Evolutionary conservation across 2,797 vertebrate genomes (phyloP).

Genomic region (Melanotaenia pygmaea): DNA sequence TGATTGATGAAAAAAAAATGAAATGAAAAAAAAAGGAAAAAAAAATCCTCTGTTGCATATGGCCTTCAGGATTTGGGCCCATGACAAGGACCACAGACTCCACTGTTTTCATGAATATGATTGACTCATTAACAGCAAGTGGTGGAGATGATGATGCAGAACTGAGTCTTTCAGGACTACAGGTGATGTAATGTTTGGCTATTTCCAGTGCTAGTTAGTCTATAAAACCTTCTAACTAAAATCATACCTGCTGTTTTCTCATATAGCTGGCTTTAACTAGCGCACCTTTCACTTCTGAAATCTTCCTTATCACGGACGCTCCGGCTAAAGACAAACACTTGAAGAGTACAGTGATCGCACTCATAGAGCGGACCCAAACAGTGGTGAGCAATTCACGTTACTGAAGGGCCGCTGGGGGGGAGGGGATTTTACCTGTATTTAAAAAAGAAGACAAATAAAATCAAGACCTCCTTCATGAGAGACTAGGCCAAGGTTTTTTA

Average conservation of each 20-base stretch:
- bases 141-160: slow-evolving; percentile 61
- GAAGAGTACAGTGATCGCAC: slow-evolving; percentile 60
- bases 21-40: background rate
- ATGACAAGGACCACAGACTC: slow-evolving; percentile 59
- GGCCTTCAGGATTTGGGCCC: slow-evolving; percentile 59
- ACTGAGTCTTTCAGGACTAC: slow-evolving; percentile 67
- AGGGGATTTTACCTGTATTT: background rate
- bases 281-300: slow-evolving; percentile 67
- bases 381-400: slow-evolving; percentile 52
- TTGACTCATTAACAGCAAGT: slow-evolving; percentile 30
- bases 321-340: slow-evolving; percentile 66
- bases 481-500: too few species aligned
- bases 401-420: background rate
- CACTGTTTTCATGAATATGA: slow-evolving; percentile 14
- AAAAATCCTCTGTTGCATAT: background rate
- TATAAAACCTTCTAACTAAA: background rate
- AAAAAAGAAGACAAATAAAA: background rate
- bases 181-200: slow-evolving; percentile 42
- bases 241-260: background rate
- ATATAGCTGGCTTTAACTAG: slow-evolving; percentile 66
- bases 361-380: slow-evolving; percentile 70
- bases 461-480: background rate
- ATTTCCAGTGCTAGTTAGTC: background rate
- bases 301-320: slow-evolving; percentile 80
- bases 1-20: background rate